Evolutionary conservation across 2,113 vertebrate genomes (phyloP), one percentile per base, ranked within the genome.

Genomic region (Pyxicephalus adspersus): DNA sequence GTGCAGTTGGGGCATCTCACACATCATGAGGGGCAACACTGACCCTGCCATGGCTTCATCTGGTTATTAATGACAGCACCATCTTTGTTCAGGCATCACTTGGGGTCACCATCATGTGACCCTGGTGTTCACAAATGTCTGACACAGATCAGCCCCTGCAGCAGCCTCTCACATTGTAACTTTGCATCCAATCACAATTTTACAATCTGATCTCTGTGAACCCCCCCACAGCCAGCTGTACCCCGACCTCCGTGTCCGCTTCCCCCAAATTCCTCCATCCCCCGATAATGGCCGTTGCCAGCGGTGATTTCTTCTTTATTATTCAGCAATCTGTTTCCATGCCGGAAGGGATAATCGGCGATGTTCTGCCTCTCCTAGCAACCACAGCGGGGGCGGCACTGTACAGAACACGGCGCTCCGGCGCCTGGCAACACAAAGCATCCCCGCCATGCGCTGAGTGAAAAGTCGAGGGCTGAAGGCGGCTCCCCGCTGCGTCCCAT

Each of bases 401-500:
- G 65, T 66, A 66, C 29, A 66, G 76, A 66, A 77, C 63, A 51
- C 23, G 26, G 52, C 45, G 52, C 63, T 67, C 20, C 52, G 7
- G 20, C 31, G 52, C 64, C 11, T 15, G n/a, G 28, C 20, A 6
- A 25, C 19, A 67, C 29, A 58, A 66, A 78, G 60, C 50, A 66
- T n/a, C 50, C 76, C 76, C 52, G 64, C 38, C 25, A 54, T 6
- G 63, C 76, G 7, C 28, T 22, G 60, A 51, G 22, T 67, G 29
- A 66, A 78, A 34, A 78, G 76, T 78, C 76, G 38, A 34, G 76
- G 16, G 67, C 54, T 78, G n/a, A 78, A 67, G 38, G 76, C 25
- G 25, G 8, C 20, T 9, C 38, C 76, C 76, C 45, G 76, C 23
- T 4, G 76, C 26, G 76, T 34, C 76, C 31, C 67, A 66, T 78